Base-by-base conservation (phyloP, 2,113 vertebrate genomes). In the Anguilla japonica region DNA sequence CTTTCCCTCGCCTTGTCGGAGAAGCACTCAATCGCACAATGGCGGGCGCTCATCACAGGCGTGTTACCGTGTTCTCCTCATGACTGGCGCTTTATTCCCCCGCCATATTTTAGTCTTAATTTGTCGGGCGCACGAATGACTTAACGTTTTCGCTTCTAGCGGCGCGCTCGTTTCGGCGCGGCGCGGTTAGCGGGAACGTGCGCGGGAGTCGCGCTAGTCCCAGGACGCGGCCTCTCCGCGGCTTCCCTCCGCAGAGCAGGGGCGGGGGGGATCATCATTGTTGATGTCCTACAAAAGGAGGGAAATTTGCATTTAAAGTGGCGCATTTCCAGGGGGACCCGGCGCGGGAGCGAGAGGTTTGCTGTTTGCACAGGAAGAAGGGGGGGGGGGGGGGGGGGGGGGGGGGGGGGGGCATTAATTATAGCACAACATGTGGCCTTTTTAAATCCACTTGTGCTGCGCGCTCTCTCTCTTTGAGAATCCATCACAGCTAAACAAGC, bases 301-400 rank as follows among this genome's bases (percentile, higher is more conserved):
- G 85, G 1, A 57, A 89, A 94, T 95, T 95, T 93, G 91, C 95
- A 95, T 95, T 94, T 95, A 95, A 94, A 95, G 94, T 94, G 93
- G 89, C 91, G 91, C 86, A 89, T 91, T 91, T 92, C 85, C 57
- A 84, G 87, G 80, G 29, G 80, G 89, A 92, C 91, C 90, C 7
- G 90, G 90, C 34, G 87, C 85, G 85, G 86, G 88, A 91, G 87
- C 88, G 83, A 89, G 89, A 88, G 90, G 84, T 89, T 88, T 86
- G 90, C 88, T 88, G 88, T 83, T 90, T 91, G 89, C 83, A 60
- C 80, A 85, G 84, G 84, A 41, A 22, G 41, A n/a, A 41, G n/a
- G 57, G 15, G 40, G 79, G 88, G 43, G 18, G 81, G 1, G 0
- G 34, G 34, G 34, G 34, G 34, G 34, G 84, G 84, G 41, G 29